Evolutionary conservation across 1,140 invertebrate genomes (phyloP), one percentile per base, ranked within the genome.

Genomic region (Zaprionus gabonicus): DNA sequence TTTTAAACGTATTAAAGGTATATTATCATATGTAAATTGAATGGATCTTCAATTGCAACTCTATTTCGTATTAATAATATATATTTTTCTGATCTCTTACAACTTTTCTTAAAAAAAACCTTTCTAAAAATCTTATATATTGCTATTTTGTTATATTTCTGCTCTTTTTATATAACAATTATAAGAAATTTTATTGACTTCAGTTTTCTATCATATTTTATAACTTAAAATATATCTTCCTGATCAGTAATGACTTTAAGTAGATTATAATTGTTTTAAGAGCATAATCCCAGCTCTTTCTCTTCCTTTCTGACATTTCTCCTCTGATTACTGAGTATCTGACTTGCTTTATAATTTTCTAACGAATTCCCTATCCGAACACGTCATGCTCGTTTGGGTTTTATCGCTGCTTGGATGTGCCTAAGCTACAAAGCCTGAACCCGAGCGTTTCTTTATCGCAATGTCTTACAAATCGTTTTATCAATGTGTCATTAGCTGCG

Each of bases 391-490:
- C 28, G n/a, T 46, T 38, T 17, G n/a, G 25, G 41, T 74, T 82
- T 82, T 78, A 82, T 82, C 80, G 49, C 63, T 27, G 27, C 53
- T 55, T 27, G 53, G 63, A 59, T 36, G 56, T 60, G 20, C 58
- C 20, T 87, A 87, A 87, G 83, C 83, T 83, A 90, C 81, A 90
- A 88, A 88, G 85, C 85, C 72, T 85, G 79, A 88, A 88, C 85
- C 46, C 46, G 41, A 46, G n/a, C 86, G 79, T 78, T 46, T 82
- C 88, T 88, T 88, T 88, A 88, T 88, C 85, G 80, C 82, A 90
- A 82, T 90, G 85, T 90, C 85, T 91, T 91, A 90, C 85, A 91
- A 90, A 90, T 90, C 85, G 86, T 90, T 90, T 90, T 90, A 90
- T 90, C 85, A 90, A 85, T 83, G 80, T 90, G 85, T 86, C 83